Conservation (phyloP, 2,888 invertebrate genomes). For the Scaptodrosophila latifasciaeformis region DNA sequence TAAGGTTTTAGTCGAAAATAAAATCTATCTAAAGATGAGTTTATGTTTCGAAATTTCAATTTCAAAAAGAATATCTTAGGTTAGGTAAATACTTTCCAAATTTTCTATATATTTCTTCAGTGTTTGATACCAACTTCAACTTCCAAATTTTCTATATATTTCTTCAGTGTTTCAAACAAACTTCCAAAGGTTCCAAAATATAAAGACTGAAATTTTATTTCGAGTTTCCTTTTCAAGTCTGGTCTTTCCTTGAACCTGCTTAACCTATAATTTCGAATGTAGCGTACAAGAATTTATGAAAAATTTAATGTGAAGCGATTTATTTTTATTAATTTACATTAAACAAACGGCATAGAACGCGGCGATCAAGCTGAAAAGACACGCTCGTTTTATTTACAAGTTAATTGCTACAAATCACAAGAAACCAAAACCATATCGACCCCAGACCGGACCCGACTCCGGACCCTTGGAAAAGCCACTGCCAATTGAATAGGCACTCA, state of each 20-base stretch:
- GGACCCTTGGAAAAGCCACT: constrained; percentile 19
- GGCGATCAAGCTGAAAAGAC: constrained; percentile 32
- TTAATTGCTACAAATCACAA: constrained; percentile 48
- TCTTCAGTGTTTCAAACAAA: neutral
- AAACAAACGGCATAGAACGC: constrained; percentile 37
- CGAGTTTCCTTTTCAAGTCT: too few species aligned
- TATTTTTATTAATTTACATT: constrained; percentile 54
- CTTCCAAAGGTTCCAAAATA: too few species aligned
- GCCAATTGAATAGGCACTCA: constrained; percentile 29
- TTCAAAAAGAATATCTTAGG: too few species aligned
- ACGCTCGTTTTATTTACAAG: constrained; percentile 42
- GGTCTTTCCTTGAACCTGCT: too few species aligned
- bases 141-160: neutral
- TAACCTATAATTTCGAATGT: too few species aligned
- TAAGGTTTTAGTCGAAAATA: too few species aligned
- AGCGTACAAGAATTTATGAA: constrained; percentile 46
- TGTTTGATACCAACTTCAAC: neutral
- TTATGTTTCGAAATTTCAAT: too few species aligned
- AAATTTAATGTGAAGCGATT: constrained; percentile 46
- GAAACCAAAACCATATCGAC: neutral
- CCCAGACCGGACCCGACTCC: constrained; percentile 6
- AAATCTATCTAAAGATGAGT: too few species aligned
- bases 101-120: too few species aligned
- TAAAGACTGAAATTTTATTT: too few species aligned
- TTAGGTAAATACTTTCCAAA: too few species aligned